These are phyloP conservation scores for Theropithecus gelada DNA, from an alignment of 2,113 vertebrate species.

Conservation along the genomic window DNA sequence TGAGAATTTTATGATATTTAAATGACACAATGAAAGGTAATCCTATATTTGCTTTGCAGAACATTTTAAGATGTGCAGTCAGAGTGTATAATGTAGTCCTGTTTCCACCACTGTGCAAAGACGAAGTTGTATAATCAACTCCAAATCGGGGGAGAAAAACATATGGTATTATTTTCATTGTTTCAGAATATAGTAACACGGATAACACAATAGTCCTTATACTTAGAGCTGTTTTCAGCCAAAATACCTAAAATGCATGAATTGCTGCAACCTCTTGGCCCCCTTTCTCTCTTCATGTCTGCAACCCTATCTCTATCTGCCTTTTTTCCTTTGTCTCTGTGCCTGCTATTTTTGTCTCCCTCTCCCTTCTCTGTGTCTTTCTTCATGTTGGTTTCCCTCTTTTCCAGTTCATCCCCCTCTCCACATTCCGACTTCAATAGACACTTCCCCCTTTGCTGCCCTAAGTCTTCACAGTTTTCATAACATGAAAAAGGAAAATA, in stretches of 20 bases:
- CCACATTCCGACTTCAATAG: accelerated
- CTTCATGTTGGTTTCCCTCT: not conserved
- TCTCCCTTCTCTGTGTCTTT: not conserved
- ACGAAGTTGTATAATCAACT: not conserved
- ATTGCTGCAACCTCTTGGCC: not conserved
- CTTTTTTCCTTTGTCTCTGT: not conserved
- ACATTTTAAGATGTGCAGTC: not conserved
- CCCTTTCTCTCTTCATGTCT: not conserved
- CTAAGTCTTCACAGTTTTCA: not conserved
- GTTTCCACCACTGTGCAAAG: not conserved
- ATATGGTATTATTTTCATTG: not conserved
- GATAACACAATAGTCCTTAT: not conserved
- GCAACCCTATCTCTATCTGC: not conserved
- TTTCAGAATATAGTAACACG: not conserved
- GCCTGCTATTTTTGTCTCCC: not conserved
- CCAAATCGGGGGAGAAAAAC: not conserved
- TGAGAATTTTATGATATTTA: slow-evolving; percentile 36
- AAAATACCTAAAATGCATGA: not conserved
- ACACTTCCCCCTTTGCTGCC: not conserved
- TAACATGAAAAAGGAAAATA: not conserved
- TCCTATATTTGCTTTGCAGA: slow-evolving; percentile 32
- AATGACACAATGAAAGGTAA: slow-evolving; percentile 55
- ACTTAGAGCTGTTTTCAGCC: not conserved
- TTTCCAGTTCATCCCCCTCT: not conserved
- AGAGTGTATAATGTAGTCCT: not conserved